Conservation (phyloP, 2,888 invertebrate genomes). For the Drosophila neutralis region DNA sequence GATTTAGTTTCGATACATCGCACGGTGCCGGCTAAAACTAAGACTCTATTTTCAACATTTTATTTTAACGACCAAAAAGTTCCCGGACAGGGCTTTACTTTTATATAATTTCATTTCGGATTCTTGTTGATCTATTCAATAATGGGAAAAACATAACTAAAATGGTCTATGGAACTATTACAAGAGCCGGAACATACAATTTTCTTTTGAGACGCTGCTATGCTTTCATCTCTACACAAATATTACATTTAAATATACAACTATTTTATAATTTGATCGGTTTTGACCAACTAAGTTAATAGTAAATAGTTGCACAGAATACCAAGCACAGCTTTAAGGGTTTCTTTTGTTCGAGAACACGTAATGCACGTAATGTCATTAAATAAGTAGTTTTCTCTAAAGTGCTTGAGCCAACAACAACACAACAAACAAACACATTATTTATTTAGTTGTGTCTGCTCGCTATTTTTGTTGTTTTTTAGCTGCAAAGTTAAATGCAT, state of each 20-base stretch:
- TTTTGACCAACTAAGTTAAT: not conserved
- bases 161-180: too few species aligned
- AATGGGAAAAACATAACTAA: too few species aligned
- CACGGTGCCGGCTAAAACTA: too few species aligned
- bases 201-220: not conserved
- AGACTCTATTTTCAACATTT: too few species aligned
- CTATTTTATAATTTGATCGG: not conserved
- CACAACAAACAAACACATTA: constrained; percentile 21
- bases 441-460: constrained; percentile 25
- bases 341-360: not conserved
- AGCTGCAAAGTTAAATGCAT: constrained; percentile 25
- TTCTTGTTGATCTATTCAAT: too few species aligned
- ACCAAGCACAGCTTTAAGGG: not conserved
- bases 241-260: not conserved
- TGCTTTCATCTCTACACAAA: not conserved
- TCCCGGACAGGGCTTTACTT: too few species aligned
- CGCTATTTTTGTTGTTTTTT: not conserved
- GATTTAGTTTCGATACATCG: too few species aligned
- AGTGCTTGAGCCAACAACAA: not conserved
- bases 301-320: not conserved
- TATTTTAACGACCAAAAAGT: too few species aligned
- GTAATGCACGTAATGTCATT: not conserved
- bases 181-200: not conserved
- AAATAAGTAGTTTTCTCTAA: not conserved
- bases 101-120: too few species aligned